Base-by-base conservation (phyloP, 2,797 vertebrate species). In the Propithecus deckenii region DNA sequence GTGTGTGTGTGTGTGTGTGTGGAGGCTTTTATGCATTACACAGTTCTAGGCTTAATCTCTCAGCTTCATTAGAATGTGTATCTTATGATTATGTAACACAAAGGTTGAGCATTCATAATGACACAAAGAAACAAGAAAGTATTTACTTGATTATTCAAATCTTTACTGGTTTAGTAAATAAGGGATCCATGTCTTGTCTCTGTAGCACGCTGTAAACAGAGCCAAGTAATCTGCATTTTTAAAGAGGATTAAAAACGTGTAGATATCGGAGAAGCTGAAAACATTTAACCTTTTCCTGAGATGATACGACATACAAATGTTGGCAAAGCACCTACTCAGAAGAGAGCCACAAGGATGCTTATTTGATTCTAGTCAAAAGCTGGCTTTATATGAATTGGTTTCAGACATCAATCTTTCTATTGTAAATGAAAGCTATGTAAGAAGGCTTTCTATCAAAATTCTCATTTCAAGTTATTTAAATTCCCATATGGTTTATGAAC, bases 381-480 rank as follows among this genome's bases (percentile, higher is more conserved):
- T 95, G 48, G 32, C 71, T 89, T 69, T 93, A 71, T 30, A 95
- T 91, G 41, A 91, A 93, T 10, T 65, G 52, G 25, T 65, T 61
- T 8, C 52, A 79, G 72, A 97, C 57, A 96, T 76, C 32, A 94
- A 89, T 38, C 23, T 81, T 59, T 97, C 96, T 87, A 81, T 43
- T 76, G n/a, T 76, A n/a, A 97, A 95, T 79, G 80, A 94, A 83
- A 96, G 91, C 61, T 20, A 65, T 75, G 43, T 43, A 90, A 71
- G 76, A 97, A 38, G 10, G 48, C 12, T 80, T 78, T 93, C 91
- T 63, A 61, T 50, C 35, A 94, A 86, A 18, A 35, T 65, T 96
- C 79, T 96, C 91, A 67, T 50, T 97, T 28, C 11, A 52, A 67
- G 63, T 89, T 96, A 90, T 92, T 95, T 93, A 79, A 97, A 94